Percentiles rank a stretch among this genome's conserved stretches.
Conservation (phyloP, 2,797 vertebrate genomes). For the Notamacropus eugenii region DNA sequence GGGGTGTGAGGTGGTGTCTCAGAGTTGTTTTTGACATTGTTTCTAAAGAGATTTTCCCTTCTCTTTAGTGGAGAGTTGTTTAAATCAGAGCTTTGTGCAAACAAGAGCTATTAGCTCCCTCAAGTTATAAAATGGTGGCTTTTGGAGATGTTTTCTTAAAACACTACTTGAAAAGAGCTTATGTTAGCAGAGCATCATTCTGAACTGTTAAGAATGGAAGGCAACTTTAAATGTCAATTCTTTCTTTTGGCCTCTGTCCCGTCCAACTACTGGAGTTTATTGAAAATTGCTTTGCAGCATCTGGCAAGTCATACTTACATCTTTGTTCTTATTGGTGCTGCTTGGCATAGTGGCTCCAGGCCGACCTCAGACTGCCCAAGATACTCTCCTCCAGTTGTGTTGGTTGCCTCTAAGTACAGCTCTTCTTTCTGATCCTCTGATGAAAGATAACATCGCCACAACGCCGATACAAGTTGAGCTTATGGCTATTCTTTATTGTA, state of each 20-base stretch:
- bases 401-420: background rate
- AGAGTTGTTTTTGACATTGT: background rate
- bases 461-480: background rate
- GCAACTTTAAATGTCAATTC: background rate
- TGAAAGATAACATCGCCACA: background rate
- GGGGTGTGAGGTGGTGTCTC: background rate
- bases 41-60: background rate
- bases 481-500: background rate
- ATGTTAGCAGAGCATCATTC: background rate
- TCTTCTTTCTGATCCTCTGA: background rate
- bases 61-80: background rate
- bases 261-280: background rate
- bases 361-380: background rate
- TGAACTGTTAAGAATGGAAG: background rate
- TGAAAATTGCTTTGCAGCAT: background rate
- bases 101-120: background rate
- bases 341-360: background rate
- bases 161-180: background rate
- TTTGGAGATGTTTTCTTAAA: background rate
- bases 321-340: background rate
- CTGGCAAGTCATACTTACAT: background rate
- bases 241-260: background rate
- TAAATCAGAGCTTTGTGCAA: too few species aligned
- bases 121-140: background rate
- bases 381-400: background rate